These are phyloP conservation scores for Balaeniceps rex DNA, from an alignment of 2,113 vertebrate species.

Conservation along the genomic window DNA sequence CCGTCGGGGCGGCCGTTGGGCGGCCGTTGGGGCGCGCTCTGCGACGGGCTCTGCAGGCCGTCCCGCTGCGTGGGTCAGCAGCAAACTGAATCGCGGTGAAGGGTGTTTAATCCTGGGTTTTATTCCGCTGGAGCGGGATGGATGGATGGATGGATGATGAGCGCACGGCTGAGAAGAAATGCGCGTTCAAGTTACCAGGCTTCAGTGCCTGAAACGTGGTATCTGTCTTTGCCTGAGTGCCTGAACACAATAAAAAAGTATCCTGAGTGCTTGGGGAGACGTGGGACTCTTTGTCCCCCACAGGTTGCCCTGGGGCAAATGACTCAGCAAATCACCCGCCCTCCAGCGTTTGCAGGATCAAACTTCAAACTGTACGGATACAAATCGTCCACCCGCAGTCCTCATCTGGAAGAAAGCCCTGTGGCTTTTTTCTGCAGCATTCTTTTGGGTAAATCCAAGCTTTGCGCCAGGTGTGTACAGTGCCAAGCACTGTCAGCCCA, in stretches of 20 bases:
- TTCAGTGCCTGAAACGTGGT: too few species aligned
- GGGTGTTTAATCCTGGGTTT: too few species aligned
- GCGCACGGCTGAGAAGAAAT: too few species aligned
- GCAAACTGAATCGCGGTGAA: rapidly evolving
- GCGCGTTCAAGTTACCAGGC: background rate
- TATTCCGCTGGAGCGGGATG: background rate
- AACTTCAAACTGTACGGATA: too few species aligned
- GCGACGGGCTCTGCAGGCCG: background rate
- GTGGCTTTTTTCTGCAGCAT: rapidly evolving
- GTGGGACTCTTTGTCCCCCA: background rate
- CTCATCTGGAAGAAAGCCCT: rapidly evolving
- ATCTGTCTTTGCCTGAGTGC: too few species aligned
- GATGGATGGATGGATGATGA: too few species aligned
- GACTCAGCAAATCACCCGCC: too few species aligned
- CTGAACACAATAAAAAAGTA: background rate
- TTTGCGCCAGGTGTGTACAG: background rate
- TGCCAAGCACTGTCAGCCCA: background rate
- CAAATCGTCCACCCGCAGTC: background rate
- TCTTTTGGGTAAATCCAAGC: background rate
- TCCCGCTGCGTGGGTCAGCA: rapidly evolving
- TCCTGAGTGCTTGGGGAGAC: too few species aligned
- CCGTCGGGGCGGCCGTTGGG: too few species aligned
- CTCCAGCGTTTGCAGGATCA: background rate
- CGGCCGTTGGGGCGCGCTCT: background rate
- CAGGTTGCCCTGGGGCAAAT: background rate